These are phyloP conservation scores for Falco punctatus DNA, from an alignment of 2,113 vertebrate genomes.

Conservation along the genomic window DNA sequence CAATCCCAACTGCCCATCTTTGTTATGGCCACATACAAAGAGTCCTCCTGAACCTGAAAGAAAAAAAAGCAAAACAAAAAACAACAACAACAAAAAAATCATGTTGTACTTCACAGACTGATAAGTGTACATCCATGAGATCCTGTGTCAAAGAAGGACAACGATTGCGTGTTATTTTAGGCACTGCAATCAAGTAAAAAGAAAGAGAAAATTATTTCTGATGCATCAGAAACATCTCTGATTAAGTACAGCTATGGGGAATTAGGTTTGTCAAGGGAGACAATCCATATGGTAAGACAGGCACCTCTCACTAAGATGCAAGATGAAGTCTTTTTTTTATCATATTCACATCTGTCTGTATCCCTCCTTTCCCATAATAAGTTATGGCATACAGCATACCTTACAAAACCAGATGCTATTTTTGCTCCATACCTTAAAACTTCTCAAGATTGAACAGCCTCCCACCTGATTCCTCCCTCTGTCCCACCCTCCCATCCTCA, in stretches of 20 bases:
- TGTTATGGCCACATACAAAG: constrained; percentile 89
- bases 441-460: background rate
- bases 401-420: background rate
- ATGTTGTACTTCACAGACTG: background rate
- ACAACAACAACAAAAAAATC: background rate
- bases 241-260: background rate
- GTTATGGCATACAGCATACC: background rate
- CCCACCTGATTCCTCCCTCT: background rate
- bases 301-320: background rate
- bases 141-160: background rate
- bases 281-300: background rate
- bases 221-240: background rate
- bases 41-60: constrained; percentile 80
- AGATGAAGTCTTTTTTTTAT: background rate
- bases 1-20: constrained; percentile 89
- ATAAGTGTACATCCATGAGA: background rate
- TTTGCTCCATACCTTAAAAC: background rate
- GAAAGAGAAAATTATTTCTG: background rate
- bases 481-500: background rate
- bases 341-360: background rate
- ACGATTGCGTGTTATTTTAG: background rate
- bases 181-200: background rate
- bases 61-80: background rate
- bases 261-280: background rate
- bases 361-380: background rate